phyloP scores from a whole-genome alignment of 2,888 invertebrate genomes.

The Aelia acuminata region DNA sequence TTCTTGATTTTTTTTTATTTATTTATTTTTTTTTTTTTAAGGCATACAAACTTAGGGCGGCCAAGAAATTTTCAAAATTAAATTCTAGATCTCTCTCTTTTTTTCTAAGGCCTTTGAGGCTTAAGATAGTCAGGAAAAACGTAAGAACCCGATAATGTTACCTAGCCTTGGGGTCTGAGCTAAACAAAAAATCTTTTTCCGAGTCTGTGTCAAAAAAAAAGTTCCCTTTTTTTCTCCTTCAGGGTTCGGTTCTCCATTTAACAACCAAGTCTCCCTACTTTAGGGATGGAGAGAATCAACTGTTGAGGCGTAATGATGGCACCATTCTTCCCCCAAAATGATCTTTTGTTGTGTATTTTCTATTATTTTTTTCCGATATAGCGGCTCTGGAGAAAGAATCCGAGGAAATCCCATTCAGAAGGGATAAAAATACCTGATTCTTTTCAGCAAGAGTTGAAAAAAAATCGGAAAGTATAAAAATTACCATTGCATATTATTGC shows the following conservation, averaged over 20 bases:
- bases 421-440: background rate
- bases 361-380: background rate
- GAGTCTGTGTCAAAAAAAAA: background rate
- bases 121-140: background rate
- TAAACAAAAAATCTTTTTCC: background rate
- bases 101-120: background rate
- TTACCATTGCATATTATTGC: background rate
- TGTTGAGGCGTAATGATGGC: background rate
- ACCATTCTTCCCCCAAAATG: slow-evolving; percentile 5
- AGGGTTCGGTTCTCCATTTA: slow-evolving; percentile 25
- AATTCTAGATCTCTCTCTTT: background rate
- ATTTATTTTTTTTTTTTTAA: no score
- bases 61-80: background rate
- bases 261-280: background rate
- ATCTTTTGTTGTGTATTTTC: slow-evolving; percentile 3
- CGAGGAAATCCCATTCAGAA: background rate
- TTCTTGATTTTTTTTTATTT: no score
- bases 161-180: slow-evolving; percentile 20
- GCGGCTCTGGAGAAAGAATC: background rate
- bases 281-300: background rate
- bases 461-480: background rate
- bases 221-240: background rate
- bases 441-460: background rate
- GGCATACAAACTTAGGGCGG: no score
- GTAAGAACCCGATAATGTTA: background rate